Conservation (phyloP, 37 sponge, comb jelly and placozoan genomes). For the Ephydatia muelleri region DNA sequence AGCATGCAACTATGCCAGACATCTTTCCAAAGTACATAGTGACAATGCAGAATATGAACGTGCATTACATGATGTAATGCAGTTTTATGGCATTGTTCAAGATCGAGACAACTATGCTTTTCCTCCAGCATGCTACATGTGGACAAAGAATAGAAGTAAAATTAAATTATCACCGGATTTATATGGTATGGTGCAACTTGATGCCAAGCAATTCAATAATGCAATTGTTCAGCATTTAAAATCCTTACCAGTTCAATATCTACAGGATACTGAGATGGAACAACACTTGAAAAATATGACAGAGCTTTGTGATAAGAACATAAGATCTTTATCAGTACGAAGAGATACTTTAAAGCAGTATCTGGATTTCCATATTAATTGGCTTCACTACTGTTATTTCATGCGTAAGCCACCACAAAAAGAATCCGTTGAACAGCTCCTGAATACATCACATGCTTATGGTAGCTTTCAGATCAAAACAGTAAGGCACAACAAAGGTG, state of each 20-base stretch:
- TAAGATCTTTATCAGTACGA: background rate
- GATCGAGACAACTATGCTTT: background rate
- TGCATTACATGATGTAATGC: background rate
- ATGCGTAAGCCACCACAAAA: background rate
- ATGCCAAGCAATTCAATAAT: background rate
- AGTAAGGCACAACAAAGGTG: background rate
- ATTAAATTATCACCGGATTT: background rate
- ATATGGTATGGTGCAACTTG: background rate
- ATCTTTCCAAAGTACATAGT: background rate
- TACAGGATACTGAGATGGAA: background rate
- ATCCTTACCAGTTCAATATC: background rate
- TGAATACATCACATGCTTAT: background rate
- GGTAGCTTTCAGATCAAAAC: background rate
- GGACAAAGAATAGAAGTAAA: background rate
- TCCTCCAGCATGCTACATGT: background rate
- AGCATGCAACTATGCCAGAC: background rate
- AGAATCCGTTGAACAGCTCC: background rate
- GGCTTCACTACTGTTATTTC: background rate
- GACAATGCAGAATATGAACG: background rate
- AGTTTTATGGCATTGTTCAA: background rate
- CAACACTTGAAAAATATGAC: background rate
- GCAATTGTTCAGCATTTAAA: background rate
- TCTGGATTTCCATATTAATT: background rate
- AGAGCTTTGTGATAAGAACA: background rate
- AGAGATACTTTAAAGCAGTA: background rate